Conservation (phyloP, 2,113 vertebrate species). For the Poeciliopsis retropinna region DNA sequence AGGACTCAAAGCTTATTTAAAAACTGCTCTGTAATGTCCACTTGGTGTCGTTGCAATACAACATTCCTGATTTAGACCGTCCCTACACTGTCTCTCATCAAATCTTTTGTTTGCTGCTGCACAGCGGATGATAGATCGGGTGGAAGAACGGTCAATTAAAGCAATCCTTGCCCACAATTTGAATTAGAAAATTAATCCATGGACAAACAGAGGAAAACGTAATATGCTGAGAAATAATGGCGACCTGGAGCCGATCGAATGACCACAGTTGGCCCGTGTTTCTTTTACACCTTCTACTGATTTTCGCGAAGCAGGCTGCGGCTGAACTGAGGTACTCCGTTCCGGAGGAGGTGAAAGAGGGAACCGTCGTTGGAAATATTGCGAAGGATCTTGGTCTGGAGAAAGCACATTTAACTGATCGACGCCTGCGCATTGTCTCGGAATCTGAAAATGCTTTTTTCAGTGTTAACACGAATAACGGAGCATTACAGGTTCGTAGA, state of each 20-base stretch:
- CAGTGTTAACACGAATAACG: constrained; percentile 69
- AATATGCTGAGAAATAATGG: not conserved
- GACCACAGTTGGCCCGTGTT: not conserved
- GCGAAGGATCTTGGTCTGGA: constrained; percentile 79
- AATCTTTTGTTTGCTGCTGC: not conserved
- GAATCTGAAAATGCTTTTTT: constrained; percentile 62
- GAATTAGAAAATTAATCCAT: not conserved
- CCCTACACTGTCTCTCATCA: not conserved
- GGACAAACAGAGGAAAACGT: not conserved
- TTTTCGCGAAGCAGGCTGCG: constrained; percentile 20
- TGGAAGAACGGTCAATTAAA: not conserved
- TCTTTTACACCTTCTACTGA: constrained; percentile 6
- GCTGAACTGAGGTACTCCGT: constrained; percentile 74
- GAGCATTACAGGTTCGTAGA: constrained; percentile 59
- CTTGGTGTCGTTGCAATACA: not conserved
- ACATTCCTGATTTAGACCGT: not conserved
- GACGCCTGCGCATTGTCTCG: constrained; percentile 72
- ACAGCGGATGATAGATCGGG: not conserved
- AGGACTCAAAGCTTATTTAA: not conserved
- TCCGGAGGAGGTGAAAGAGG: constrained; percentile 72
- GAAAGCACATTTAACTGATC: constrained; percentile 33
- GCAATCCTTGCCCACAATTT: not conserved
- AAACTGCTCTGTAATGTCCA: not conserved
- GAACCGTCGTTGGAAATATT: constrained; percentile 65
- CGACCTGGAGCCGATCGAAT: not conserved